These are phyloP conservation scores for Sylvietta virens DNA, from an alignment of 2,113 vertebrate species.

Conservation along the genomic window DNA sequence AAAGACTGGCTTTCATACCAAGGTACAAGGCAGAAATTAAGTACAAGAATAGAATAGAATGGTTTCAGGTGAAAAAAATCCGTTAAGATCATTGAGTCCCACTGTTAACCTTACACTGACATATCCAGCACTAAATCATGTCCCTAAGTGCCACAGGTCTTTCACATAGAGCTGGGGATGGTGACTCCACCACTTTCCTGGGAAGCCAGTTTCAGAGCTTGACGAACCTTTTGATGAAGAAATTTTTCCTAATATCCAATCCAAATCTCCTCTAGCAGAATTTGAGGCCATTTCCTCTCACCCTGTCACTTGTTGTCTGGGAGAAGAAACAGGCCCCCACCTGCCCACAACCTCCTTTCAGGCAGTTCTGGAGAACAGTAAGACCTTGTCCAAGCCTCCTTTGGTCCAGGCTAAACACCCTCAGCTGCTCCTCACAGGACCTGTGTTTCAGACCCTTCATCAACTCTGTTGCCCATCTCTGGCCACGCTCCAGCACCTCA, in stretches of 20 bases:
- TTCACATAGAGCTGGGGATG: neutral
- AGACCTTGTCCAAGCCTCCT: neutral
- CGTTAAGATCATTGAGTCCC: neutral
- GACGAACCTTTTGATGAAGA: neutral
- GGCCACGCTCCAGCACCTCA: accelerated
- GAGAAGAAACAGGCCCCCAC: accelerated
- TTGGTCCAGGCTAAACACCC: neutral
- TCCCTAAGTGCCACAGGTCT: neutral
- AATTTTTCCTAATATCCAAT: neutral
- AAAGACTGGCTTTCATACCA: neutral
- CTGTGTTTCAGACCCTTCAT: neutral
- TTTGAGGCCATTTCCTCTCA: neutral
- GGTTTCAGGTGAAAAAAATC: neutral
- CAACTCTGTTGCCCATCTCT: neutral
- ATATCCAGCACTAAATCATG: neutral
- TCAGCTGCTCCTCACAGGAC: neutral
- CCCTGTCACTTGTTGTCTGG: neutral
- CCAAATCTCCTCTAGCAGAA: neutral
- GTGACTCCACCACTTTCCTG: neutral
- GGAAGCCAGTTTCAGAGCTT: neutral
- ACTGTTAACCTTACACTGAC: neutral
- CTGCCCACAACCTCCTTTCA: neutral
- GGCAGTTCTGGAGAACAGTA: accelerated
- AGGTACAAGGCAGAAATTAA: neutral
- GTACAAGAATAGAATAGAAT: neutral